Evolutionary conservation across 2,888 invertebrate species (phyloP), one percentile per base, ranked within the genome.

Genomic region (Ametastegia equiseti): DNA sequence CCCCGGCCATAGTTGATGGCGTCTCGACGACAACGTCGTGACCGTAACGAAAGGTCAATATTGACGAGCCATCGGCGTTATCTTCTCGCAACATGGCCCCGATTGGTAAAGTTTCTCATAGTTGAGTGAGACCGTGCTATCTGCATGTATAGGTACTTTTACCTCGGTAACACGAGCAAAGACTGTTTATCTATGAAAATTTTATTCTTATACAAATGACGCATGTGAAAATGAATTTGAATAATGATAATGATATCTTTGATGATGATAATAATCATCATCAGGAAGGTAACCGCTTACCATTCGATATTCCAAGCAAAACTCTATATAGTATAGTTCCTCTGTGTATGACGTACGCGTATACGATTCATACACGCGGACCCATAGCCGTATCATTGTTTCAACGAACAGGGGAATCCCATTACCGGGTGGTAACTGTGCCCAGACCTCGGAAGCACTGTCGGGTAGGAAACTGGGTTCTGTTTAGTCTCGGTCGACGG

Each of bases 391-490:
- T 89, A 88, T 90, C 89, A 89, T 90, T 90, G 89, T 90, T 88
- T 86, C 85, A 88, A 87, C 87, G 88, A 90, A 90, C 90, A 90
- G 90, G 88, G 90, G 89, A 90, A 90, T 90, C 88, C 90, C 90
- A 90, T 90, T 90, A 90, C 90, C 87, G 88, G 88, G 88, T 89
- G 87, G 89, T 88, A 89, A 88, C 88, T 88, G 88, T 87, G 86
- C 87, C 84, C 87, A 82, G 86, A 85, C 85, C 84, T 81, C 73
- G 71, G 65, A 80, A 54, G 79, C 78, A 42, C 69, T 80, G 73
- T 80, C 80, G 78, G 81, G 67, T 80, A 81, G n/a, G n/a, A n/a
- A n/a, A n/a, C 80, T 60, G 81, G 80, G 67, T 60, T 80, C 88
- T 87, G 88, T 90, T 89, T 88, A 88, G 89, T 88, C 88, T 88